These are phyloP conservation scores for Sebastes oblongus DNA, from an alignment of 2,797 vertebrate species.

Conservation along the genomic window DNA sequence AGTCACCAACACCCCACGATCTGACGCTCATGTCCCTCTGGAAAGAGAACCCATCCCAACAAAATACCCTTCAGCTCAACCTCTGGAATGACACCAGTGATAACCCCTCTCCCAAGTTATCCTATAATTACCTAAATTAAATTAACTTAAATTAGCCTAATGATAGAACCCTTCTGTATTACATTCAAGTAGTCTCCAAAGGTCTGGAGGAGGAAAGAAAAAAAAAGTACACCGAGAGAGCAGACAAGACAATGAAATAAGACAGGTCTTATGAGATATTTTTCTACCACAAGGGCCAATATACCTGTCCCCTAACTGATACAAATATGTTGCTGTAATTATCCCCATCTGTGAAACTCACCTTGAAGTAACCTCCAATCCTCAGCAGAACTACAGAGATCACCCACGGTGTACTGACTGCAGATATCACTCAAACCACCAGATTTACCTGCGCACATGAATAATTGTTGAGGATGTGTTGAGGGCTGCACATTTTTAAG, in stretches of 20 bases:
- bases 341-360: conserved; percentile 25
- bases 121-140: conserved; percentile 45
- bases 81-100: conserved; percentile 53
- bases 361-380: conserved; percentile 56
- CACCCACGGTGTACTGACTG: not conserved
- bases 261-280: not conserved
- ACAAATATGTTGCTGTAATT: conserved; percentile 31
- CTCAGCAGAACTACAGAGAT: conserved; percentile 24
- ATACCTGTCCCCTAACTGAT: not conserved
- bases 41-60: conserved; percentile 43
- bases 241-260: not conserved
- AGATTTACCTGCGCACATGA: conserved; percentile 35
- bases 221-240: not conserved
- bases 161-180: conserved; percentile 42
- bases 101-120: conserved; percentile 59
- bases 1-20: conserved; percentile 26
- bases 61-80: conserved; percentile 61
- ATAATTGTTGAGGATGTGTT: conserved; percentile 33
- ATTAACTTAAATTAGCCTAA: conserved; percentile 42
- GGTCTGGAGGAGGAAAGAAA: not conserved
- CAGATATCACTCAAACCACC: conserved; percentile 23
- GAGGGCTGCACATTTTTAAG: conserved; percentile 44
- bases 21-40: conserved; percentile 31
- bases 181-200: conserved; percentile 39
- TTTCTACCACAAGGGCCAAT: not conserved